Evolutionary conservation across 1,140 invertebrate genomes (phyloP).

Genomic region (Drosophila lacteicornis): DNA sequence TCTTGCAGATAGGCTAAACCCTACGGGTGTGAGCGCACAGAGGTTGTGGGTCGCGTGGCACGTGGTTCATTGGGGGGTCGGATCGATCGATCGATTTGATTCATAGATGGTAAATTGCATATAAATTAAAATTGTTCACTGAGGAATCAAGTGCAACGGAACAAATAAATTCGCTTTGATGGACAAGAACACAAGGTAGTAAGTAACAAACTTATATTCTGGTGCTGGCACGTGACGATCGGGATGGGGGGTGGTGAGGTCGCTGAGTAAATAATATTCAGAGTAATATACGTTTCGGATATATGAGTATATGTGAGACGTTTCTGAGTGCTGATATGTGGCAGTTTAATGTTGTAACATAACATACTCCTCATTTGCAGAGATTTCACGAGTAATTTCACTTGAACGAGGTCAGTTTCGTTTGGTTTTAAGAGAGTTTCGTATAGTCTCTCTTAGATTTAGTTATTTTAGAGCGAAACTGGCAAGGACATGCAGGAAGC

Average conservation of each 20-base stretch:
- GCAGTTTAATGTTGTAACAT: constrained; percentile 23
- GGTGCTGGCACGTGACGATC: constrained; percentile 46
- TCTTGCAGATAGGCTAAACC: constrained; percentile 79
- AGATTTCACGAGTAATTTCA: constrained; percentile 49
- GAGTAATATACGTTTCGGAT: constrained; percentile 26
- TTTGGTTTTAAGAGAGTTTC: constrained; percentile 3
- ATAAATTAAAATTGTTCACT: constrained; percentile 70
- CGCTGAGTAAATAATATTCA: constrained; percentile 12
- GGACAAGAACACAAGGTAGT: constrained; percentile 53
- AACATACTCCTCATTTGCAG: constrained; percentile 54
- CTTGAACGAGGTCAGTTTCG: constrained; percentile 31
- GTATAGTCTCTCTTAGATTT: constrained; percentile 15
- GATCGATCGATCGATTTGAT: constrained; percentile 29
- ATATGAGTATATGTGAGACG: constrained; percentile 19
- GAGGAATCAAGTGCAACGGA: constrained; percentile 42
- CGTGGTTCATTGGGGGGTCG: constrained; percentile 34
- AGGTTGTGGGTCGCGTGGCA: constrained; percentile 25
- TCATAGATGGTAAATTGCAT: constrained; percentile 69
- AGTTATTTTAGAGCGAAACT: constrained; percentile 19
- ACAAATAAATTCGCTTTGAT: constrained; percentile 39
- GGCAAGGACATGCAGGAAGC: constrained; percentile 38
- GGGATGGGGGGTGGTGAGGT: constrained; percentile 29
- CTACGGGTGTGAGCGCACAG: constrained; percentile 40
- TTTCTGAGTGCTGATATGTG: constrained; percentile 30
- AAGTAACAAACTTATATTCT: constrained; percentile 49